Percentiles rank a stretch among this genome's conserved stretches.
These are phyloP conservation scores for Smittia sp. DNA, from an alignment of 2,888 invertebrate species.

Conservation along the genomic window DNA sequence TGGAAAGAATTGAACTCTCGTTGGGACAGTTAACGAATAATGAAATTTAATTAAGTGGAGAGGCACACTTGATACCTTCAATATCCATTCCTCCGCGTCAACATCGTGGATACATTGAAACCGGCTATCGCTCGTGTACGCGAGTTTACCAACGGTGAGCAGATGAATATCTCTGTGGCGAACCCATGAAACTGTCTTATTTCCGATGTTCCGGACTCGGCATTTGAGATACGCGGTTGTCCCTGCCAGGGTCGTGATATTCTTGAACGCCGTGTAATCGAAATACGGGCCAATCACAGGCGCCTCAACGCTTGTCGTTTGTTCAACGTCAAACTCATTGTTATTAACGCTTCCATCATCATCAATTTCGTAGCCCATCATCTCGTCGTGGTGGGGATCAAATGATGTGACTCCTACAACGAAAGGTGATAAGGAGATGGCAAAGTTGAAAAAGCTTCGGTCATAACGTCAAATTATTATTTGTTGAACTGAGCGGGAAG, in stretches of 20 bases:
- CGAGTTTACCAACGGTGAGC: slow-evolving; percentile 67
- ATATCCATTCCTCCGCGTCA: slow-evolving; percentile 81
- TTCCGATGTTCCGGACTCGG: slow-evolving; percentile 53
- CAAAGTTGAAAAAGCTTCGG: not conserved
- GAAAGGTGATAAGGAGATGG: not conserved
- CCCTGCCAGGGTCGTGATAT: slow-evolving; percentile 11
- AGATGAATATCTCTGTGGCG: slow-evolving; percentile 71
- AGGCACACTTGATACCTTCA: slow-evolving; percentile 60
- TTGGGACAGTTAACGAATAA: not conserved
- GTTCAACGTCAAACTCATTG: slow-evolving; percentile 1
- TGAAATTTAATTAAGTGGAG: slow-evolving; percentile 14
- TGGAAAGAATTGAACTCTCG: too few relatives aligned
- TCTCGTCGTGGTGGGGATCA: slow-evolving; percentile 52
- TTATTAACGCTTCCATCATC: slow-evolving; percentile 6
- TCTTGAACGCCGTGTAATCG: slow-evolving; percentile 23
- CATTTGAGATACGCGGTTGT: slow-evolving; percentile 52
- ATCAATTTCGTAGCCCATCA: slow-evolving; percentile 57
- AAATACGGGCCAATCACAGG: slow-evolving; percentile 15
- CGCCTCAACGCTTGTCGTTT: slow-evolving; percentile 13
- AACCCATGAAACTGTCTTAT: slow-evolving; percentile 69
- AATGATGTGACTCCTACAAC: slow-evolving; percentile 37
- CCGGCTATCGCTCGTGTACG: slow-evolving; percentile 82
- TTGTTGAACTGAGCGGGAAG: not conserved
- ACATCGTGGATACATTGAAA: slow-evolving; percentile 82
- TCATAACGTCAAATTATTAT: slow-evolving; percentile 26